Evolutionary conservation across 2,888 invertebrate genomes (phyloP).

Genomic region (Oligia strigilis): DNA sequence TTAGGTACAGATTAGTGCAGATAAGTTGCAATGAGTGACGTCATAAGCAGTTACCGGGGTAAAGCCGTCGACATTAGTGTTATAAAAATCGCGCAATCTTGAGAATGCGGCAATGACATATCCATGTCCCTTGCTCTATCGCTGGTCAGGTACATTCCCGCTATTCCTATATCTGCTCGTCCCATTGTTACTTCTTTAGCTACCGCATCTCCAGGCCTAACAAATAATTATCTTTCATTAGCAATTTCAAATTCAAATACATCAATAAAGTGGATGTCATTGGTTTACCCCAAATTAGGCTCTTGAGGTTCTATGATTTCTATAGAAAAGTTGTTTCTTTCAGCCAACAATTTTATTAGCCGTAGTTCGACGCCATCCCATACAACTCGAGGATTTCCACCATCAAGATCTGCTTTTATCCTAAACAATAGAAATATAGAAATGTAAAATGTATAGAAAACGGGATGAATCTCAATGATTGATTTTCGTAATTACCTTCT

Average conservation of each 20-base stretch:
- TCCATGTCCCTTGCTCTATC: conserved; percentile 90
- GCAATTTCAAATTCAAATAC: not conserved
- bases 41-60: conserved; percentile 90
- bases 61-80: conserved; percentile 94
- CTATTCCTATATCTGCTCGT: conserved; percentile 92
- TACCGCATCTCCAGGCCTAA: conserved; percentile 91
- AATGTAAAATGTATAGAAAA: not conserved
- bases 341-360: conserved; percentile 91
- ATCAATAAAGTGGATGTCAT: not conserved
- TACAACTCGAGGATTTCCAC: conserved; percentile 83
- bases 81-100: conserved; percentile 95
- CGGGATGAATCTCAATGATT: not conserved
- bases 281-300: conserved; percentile 77
- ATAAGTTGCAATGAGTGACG: not conserved
- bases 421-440: conserved; percentile 68
- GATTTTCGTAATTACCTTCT: conserved; percentile 85
- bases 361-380: conserved; percentile 95
- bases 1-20: not conserved
- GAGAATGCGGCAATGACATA: conserved; percentile 92
- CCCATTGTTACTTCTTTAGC: conserved; percentile 88
- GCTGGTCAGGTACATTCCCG: conserved; percentile 93
- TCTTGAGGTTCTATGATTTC: conserved; percentile 92
- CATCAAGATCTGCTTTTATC: conserved; percentile 83
- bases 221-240: conserved; percentile 7
- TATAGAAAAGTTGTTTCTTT: conserved; percentile 93